These are phyloP conservation scores for Antechinus flavipes DNA, from an alignment of 2,113 vertebrate genomes.

Conservation along the genomic window DNA sequence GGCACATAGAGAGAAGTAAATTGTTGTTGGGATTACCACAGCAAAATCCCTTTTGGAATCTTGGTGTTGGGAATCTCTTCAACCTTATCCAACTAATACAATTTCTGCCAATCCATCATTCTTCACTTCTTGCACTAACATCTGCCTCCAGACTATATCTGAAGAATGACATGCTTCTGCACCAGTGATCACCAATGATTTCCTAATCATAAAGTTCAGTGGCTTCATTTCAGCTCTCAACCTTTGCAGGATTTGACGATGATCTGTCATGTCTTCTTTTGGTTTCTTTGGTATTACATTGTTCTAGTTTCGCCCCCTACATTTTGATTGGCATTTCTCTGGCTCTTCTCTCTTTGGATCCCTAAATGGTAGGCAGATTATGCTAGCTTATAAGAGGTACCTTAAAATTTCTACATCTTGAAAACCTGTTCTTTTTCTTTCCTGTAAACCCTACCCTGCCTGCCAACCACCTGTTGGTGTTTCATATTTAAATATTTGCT, in stretches of 20 bases:
- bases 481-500: background rate
- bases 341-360: background rate
- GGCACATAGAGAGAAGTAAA: background rate
- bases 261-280: background rate
- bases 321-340: background rate
- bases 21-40: background rate
- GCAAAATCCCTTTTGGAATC: background rate
- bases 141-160: background rate
- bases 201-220: background rate
- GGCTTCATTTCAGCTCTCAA: background rate
- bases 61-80: background rate
- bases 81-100: background rate
- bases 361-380: background rate
- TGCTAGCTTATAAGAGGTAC: background rate
- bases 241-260: background rate
- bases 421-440: background rate
- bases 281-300: background rate
- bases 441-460: background rate
- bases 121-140: background rate
- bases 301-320: background rate
- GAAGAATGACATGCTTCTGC: background rate
- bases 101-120: background rate
- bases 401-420: background rate
- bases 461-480: background rate
- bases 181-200: background rate